Percentiles rank a stretch among this genome's conserved stretches.
Evolutionary conservation across 1,140 invertebrate species (phyloP).

Genomic region (Tenebrio molitor): DNA sequence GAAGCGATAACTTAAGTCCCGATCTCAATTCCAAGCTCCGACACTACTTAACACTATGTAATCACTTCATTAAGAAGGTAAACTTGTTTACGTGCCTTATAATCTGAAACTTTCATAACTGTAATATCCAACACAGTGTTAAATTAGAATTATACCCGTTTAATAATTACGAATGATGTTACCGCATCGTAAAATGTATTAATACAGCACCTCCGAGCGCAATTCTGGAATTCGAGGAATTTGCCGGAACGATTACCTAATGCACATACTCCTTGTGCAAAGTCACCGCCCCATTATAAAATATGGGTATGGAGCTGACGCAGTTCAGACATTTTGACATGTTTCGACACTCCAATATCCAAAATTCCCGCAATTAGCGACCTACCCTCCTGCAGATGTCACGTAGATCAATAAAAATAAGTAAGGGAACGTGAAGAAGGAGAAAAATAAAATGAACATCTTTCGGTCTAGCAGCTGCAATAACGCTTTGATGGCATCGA

Average conservation of each 20-base stretch:
- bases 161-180: conserved; percentile 60
- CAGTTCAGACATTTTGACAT: too few species aligned
- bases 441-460: background rate
- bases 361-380: background rate
- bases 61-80: conserved; percentile 41
- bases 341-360: too few species aligned
- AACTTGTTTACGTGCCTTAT: conserved; percentile 53
- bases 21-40: background rate
- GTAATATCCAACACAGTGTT: conserved; percentile 52
- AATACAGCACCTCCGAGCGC: conserved; percentile 57
- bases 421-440: background rate
- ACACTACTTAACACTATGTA: conserved; percentile 13
- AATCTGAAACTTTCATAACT: conserved; percentile 54
- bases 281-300: conserved; percentile 19
- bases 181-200: conserved; percentile 58
- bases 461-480: conserved; percentile 1
- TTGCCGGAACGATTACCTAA: conserved; percentile 39
- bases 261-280: conserved; percentile 20
- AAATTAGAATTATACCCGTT: conserved; percentile 58
- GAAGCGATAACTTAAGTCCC: conserved; percentile 4
- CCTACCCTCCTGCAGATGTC: background rate
- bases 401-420: background rate
- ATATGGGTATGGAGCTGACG: conserved; percentile 8
- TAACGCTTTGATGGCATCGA: background rate
- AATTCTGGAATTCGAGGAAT: conserved; percentile 49